A percentile compares a stretch with the other conserved stretches of the same genome.
phyloP scores from a whole-genome alignment of 2,113 vertebrate species.

The Dipodomys merriami region DNA sequence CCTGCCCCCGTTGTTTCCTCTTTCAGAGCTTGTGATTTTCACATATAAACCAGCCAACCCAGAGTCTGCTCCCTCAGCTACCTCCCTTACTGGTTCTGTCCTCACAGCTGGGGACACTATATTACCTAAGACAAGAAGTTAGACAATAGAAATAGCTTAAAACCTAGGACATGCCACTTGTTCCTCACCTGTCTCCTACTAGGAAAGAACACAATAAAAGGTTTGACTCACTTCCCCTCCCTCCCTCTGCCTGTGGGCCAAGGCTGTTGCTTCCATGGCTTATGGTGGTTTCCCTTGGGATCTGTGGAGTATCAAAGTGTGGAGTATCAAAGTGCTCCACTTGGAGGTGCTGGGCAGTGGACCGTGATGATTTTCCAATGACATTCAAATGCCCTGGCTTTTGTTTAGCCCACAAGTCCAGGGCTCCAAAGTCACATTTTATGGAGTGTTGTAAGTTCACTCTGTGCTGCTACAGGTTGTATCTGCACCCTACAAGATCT shows the following conservation, averaged over 20 bases:
- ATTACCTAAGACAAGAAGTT: too few relatives aligned
- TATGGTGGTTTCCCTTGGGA: fast-evolving
- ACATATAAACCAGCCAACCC: not conserved
- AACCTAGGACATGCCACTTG: not conserved
- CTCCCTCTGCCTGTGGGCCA: not conserved
- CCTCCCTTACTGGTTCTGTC: not conserved
- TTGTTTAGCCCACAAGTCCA: not conserved
- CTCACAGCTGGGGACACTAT: not conserved
- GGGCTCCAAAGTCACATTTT: not conserved
- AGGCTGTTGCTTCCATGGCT: too few relatives aligned
- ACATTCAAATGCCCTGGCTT: slow-evolving; percentile 17
- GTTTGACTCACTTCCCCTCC: not conserved
- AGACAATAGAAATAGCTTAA: not conserved
- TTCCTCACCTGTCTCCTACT: not conserved
- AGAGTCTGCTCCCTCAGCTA: not conserved
- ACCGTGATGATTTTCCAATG: not conserved
- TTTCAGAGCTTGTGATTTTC: not conserved
- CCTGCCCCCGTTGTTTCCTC: not conserved
- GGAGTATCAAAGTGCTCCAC: not conserved
- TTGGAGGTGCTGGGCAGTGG: slow-evolving; percentile 52
- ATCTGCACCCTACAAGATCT: not conserved
- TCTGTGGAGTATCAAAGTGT: not conserved
- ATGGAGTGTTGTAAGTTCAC: too few relatives aligned
- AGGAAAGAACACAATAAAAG: not conserved
- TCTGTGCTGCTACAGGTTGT: too few relatives aligned